Conservation (phyloP, 2,113 vertebrate genomes). For the Lipotes vexillifer region DNA sequence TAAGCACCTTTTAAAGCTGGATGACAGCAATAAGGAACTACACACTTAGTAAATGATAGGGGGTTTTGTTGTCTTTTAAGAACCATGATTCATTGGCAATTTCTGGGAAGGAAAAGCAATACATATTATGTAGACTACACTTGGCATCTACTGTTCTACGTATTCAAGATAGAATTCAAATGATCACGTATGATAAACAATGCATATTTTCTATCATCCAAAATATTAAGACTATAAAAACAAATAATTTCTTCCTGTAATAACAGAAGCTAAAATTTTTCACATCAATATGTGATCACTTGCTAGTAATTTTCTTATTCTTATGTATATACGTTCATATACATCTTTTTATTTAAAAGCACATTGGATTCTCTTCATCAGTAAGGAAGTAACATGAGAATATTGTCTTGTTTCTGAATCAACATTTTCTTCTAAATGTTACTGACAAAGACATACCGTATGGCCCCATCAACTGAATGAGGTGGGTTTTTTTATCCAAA, state of each 20-base stretch:
- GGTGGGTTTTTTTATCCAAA: not conserved
- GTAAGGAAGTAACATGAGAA: not conserved
- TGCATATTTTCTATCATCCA: not conserved
- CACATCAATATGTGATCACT: not conserved
- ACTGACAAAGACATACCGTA: constrained; percentile 24
- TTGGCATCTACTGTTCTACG: not conserved
- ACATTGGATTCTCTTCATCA: not conserved
- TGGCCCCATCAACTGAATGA: not conserved
- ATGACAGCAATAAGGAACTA: constrained; percentile 41
- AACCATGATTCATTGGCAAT: not conserved
- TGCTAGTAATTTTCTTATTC: constrained; percentile 17
- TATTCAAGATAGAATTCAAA: constrained; percentile 28
- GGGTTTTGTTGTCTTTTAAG: not conserved
- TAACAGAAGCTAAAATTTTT: not conserved
- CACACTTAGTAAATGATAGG: not conserved
- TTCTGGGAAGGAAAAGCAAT: not conserved
- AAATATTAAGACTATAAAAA: constrained; percentile 27
- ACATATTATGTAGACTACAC: not conserved
- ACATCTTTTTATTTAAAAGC: constrained; percentile 30
- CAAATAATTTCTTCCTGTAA: not conserved
- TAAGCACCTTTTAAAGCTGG: constrained; percentile 21
- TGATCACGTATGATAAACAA: not conserved
- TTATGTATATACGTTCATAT: not conserved
- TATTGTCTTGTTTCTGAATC: no score
- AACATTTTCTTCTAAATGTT: not conserved